These are phyloP conservation scores for Callaeas wilsoni DNA, from an alignment of 2,113 vertebrate species.

Conservation along the genomic window DNA sequence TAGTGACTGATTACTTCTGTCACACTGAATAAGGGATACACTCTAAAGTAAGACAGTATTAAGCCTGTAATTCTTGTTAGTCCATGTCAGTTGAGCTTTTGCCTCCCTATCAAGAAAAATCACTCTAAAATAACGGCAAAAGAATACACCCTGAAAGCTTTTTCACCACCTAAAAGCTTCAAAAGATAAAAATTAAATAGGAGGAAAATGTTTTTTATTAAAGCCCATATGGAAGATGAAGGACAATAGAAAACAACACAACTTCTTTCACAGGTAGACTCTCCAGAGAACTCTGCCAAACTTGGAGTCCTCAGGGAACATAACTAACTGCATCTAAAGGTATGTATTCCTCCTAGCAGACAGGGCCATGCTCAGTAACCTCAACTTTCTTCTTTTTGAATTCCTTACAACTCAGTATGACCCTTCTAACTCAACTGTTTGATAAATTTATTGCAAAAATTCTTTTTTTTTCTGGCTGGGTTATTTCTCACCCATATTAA, in stretches of 20 bases:
- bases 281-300: neutral
- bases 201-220: neutral
- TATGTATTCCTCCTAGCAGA: neutral
- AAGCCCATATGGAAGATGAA: neutral
- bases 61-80: neutral
- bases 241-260: neutral
- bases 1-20: conserved; percentile 42
- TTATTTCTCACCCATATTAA: neutral
- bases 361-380: neutral
- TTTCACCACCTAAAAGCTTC: neutral
- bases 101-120: neutral
- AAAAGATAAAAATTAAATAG: neutral
- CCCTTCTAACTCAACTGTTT: neutral
- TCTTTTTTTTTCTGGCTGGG: neutral
- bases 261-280: neutral
- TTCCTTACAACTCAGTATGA: neutral
- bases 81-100: neutral
- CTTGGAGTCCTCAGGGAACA: neutral
- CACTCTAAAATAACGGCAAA: neutral
- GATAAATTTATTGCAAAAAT: neutral
- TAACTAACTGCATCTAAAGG: neutral
- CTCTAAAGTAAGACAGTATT: neutral
- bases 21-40: conserved; percentile 25
- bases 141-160: neutral
- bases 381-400: neutral